These are phyloP conservation scores for Actenoides lindsayi DNA, from an alignment of 2,113 vertebrate genomes.

Conservation along the genomic window DNA sequence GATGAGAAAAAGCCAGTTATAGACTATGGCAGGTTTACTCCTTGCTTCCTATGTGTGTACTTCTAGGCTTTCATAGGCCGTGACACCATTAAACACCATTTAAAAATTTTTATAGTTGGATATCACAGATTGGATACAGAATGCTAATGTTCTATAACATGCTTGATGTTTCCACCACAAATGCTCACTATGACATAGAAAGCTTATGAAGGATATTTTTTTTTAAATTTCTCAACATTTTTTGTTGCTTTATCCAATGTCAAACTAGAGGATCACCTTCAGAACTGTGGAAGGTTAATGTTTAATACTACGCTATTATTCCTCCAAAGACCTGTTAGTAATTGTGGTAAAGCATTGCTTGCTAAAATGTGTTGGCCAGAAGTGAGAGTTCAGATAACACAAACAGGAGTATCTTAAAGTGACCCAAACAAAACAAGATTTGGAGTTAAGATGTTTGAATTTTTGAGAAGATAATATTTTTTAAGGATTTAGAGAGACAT, in stretches of 20 bases:
- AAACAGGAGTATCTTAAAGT: not conserved
- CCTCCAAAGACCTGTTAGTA: not conserved
- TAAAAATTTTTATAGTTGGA: not conserved
- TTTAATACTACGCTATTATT: not conserved
- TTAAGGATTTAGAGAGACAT: not conserved
- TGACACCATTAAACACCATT: not conserved
- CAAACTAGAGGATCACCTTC: not conserved
- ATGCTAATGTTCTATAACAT: not conserved
- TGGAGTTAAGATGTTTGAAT: not conserved
- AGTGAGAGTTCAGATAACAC: not conserved
- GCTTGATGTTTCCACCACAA: not conserved
- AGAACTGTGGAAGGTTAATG: not conserved
- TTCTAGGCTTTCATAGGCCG: not conserved
- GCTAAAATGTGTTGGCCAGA: not conserved
- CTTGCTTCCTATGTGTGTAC: not conserved
- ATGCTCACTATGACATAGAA: not conserved
- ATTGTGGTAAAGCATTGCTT: not conserved
- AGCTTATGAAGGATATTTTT: not conserved
- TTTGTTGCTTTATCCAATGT: not conserved
- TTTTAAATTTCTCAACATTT: not conserved
- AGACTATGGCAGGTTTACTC: not conserved
- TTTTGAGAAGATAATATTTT: not conserved
- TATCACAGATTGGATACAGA: not conserved
- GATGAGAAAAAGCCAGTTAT: not conserved
- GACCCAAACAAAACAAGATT: not conserved